A percentile compares a stretch with the other conserved stretches of the same genome.
phyloP scores from a whole-genome alignment of 1,140 invertebrate genomes.

The Paraescarpia echinospica region DNA sequence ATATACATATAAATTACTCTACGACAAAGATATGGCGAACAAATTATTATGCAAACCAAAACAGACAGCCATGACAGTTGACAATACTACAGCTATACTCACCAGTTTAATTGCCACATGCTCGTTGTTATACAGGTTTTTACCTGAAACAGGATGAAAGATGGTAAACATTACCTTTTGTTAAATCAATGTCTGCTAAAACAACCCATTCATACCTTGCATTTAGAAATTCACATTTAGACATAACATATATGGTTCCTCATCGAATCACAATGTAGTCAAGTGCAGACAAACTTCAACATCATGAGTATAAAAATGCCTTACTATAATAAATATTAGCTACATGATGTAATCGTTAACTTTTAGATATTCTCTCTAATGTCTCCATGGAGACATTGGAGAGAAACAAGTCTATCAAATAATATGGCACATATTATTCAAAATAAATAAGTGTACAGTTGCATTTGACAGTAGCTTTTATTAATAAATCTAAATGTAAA shows the following conservation, averaged over 20 bases:
- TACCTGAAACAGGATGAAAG: constrained; percentile 72
- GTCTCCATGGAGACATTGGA: too few species aligned
- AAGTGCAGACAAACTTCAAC: not conserved
- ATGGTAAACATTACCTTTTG: constrained; percentile 1
- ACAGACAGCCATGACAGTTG: not conserved
- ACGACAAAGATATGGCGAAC: not conserved
- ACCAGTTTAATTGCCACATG: constrained; percentile 99
- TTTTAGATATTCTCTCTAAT: too few species aligned
- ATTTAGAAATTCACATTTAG: too few species aligned
- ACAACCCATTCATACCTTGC: not conserved
- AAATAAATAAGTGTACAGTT: too few species aligned
- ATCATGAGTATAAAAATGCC: too few species aligned
- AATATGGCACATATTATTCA: too few species aligned
- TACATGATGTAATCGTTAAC: too few species aligned
- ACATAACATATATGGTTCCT: too few species aligned
- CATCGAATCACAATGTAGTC: not conserved
- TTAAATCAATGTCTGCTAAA: not conserved
- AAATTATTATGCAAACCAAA: not conserved
- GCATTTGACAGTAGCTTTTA: too few species aligned
- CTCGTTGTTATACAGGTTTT: constrained; percentile 99
- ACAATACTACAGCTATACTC: constrained; percentile 53
- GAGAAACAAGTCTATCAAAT: too few species aligned
- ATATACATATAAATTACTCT: not conserved
- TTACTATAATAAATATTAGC: too few species aligned
- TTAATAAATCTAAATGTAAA: too few species aligned